These are phyloP conservation scores for Perognathus longimembris DNA, from an alignment of 2,113 vertebrate genomes.

Conservation along the genomic window DNA sequence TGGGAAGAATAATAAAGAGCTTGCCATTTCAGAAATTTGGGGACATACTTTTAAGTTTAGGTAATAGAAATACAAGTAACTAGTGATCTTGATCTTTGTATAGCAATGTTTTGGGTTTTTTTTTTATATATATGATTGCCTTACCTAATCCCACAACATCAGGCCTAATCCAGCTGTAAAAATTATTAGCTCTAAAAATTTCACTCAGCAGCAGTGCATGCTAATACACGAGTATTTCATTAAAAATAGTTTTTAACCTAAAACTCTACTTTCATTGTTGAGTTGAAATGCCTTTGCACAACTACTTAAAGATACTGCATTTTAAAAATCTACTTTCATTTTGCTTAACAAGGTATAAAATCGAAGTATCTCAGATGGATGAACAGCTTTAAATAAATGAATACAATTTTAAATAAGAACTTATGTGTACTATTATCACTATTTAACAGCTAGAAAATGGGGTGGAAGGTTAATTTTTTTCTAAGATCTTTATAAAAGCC, in stretches of 20 bases:
- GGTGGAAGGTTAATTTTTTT: constrained; percentile 28
- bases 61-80: constrained; percentile 10
- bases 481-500: neutral
- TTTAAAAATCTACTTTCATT: neutral
- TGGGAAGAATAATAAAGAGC: neutral
- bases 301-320: neutral
- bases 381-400: constrained; percentile 48
- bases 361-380: neutral
- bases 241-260: neutral
- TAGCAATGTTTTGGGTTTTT: constrained; percentile 8
- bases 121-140: neutral
- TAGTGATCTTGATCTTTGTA: neutral
- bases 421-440: neutral
- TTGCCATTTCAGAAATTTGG: neutral
- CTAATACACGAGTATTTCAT: neutral
- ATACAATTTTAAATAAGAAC: constrained; percentile 36
- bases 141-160: neutral
- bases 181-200: neutral
- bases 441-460: constrained; percentile 3
- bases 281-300: no score
- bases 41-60: constrained; percentile 16
- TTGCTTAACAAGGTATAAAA: constrained; percentile 15
- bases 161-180: neutral
- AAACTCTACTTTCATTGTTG: neutral
- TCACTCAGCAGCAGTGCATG: neutral